These are phyloP conservation scores for Coleophora flavipennella DNA, from an alignment of 2,888 invertebrate species.

Conservation along the genomic window DNA sequence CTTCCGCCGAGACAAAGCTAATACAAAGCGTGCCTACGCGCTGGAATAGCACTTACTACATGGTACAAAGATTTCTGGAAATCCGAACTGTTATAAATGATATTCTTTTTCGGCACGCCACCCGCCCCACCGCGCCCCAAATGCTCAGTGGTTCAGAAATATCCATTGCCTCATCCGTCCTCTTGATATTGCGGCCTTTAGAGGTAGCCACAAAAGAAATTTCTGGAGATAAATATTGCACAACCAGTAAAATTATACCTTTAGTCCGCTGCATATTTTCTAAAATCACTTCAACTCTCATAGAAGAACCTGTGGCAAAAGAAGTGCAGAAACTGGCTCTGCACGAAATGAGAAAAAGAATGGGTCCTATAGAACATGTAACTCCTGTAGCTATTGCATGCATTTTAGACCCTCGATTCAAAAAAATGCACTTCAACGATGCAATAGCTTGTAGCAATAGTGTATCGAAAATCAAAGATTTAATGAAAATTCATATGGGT, in stretches of 20 bases:
- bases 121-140: no score
- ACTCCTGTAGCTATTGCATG: conserved; percentile 20
- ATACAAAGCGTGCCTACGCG: conserved; percentile 20
- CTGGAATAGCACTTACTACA: conserved; percentile 24
- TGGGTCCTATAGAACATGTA: conserved; percentile 17
- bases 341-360: conserved; percentile 17
- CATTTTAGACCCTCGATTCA: conserved; percentile 25
- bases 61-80: conserved; percentile 28
- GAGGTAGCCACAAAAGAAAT: conserved; percentile 32
- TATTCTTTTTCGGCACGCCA: conserved; percentile 21
- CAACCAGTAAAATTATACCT: conserved; percentile 22
- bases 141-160: conserved; percentile 26
- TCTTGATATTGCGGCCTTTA: conserved; percentile 21
- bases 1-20: conserved; percentile 17
- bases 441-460: conserved; percentile 11
- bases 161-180: conserved; percentile 18
- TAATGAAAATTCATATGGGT: conserved; percentile 14
- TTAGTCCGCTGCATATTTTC: conserved; percentile 17
- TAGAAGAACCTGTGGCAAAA: conserved; percentile 15
- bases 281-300: neutral
- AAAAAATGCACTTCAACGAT: conserved; percentile 24
- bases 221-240: conserved; percentile 27
- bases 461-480: conserved; percentile 11
- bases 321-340: conserved; percentile 15
- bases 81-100: conserved; percentile 19